phyloP scores from a whole-genome alignment of 2,797 vertebrate species.

The Balearica regulorum region DNA sequence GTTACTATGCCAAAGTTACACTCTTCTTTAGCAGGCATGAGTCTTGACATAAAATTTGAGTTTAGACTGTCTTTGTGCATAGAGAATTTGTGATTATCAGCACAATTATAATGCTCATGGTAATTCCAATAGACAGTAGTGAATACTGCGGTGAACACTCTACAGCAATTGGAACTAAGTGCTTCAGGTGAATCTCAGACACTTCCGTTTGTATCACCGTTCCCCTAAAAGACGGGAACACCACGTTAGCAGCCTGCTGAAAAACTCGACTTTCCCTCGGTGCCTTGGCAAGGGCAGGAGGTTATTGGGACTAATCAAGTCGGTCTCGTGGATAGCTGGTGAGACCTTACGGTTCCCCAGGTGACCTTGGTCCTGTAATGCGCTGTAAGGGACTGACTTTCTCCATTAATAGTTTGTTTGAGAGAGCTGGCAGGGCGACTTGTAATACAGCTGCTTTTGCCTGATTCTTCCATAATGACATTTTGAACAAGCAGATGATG shows the following conservation, averaged over 20 bases:
- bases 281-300: conserved; percentile 47
- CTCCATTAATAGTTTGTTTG: conserved; percentile 49
- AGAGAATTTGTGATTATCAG: not conserved
- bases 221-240: not conserved
- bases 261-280: conserved; percentile 28
- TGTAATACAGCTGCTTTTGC: conserved; percentile 58
- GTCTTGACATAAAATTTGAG: not conserved
- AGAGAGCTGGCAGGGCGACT: conserved; percentile 54
- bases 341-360: conserved; percentile 25
- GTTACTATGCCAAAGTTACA: not conserved
- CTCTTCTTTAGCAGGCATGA: not conserved
- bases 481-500: conserved; percentile 65
- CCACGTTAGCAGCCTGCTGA: conserved; percentile 29
- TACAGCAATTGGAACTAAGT: not conserved
- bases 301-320: conserved; percentile 62
- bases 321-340: not conserved
- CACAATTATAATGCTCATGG: not conserved
- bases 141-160: not conserved
- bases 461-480: conserved; percentile 51
- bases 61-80: not conserved
- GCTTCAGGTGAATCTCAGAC: not conserved
- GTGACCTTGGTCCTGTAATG: conserved; percentile 53
- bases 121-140: not conserved
- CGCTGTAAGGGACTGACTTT: conserved; percentile 23
- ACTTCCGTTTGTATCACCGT: not conserved